Percentiles rank a stretch among this genome's conserved stretches.
phyloP scores from a whole-genome alignment of 2,888 invertebrate genomes.

The Tetheella fluctuosa region DNA sequence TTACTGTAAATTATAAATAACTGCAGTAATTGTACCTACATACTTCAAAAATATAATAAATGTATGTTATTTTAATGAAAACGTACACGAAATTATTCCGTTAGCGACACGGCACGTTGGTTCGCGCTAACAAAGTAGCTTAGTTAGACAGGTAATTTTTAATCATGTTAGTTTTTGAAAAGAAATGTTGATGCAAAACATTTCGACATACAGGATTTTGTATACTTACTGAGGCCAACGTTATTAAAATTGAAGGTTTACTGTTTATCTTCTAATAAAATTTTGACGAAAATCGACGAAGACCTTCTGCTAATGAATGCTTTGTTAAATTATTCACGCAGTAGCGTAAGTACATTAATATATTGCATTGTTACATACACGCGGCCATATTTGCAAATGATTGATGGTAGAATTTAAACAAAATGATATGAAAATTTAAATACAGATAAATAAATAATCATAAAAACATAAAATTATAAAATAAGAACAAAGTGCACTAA shows the following conservation, averaged over 20 bases:
- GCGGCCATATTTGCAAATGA: neutral
- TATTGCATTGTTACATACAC: neutral
- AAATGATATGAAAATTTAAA: neutral
- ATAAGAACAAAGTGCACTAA: too few relatives aligned
- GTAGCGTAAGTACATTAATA: neutral
- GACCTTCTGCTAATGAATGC: constrained; percentile 2
- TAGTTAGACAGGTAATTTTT: neutral
- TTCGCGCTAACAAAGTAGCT: neutral
- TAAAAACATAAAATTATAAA: too few relatives aligned
- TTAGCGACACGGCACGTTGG: neutral
- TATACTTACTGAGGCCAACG: neutral
- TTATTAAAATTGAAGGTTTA: constrained; percentile 3
- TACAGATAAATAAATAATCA: too few relatives aligned
- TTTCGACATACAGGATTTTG: constrained; percentile 1
- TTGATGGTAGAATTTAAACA: neutral
- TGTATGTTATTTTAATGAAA: neutral
- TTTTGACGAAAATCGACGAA: neutral
- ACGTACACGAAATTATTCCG: neutral
- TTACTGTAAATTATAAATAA: neutral
- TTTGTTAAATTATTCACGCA: neutral
- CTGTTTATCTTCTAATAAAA: constrained; percentile 3
- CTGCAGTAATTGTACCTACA: neutral
- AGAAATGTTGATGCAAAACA: neutral
- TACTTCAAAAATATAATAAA: neutral
- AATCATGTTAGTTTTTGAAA: neutral